Evolutionary conservation across 2,888 invertebrate species (phyloP), one percentile per base, ranked within the genome.

Genomic region (Pollenia labialis): DNA sequence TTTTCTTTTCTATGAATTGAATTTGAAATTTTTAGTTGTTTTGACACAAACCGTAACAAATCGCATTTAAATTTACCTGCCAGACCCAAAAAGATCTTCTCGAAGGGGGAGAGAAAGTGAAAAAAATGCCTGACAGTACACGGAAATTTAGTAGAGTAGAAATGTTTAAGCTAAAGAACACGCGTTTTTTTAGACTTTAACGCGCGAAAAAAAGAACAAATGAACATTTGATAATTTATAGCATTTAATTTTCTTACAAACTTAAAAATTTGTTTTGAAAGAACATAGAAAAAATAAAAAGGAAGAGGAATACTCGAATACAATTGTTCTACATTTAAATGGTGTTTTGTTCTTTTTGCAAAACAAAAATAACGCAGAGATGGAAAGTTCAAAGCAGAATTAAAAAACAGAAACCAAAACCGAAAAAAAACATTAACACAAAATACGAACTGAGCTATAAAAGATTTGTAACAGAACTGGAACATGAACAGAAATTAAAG

Each of bases 11-110:
- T 44, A 42, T 72, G 42, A 71, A 77, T 68, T 74, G 58, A 79
- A 74, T 79, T 84, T 79, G 23, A 58, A n/a, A 52, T 60, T 79
- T 60, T 52, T 16, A 54, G 66, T 50, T 82, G 77, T 74, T 85
- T 72, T 85, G 76, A 89, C 88, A 89, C 88, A 91, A 91, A 91
- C 91, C 91, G 91, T 91, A 90, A 89, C 91, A 91, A 91, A 91
- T 91, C 90, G 91, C 89, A 90, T 91, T 91, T 90, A 89, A 91
- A 91, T 91, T 90, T 91, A 91, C 91, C 91, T 91, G 91, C 90
- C 80, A 82, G 44, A 76, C 16, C 52, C 40, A 32, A 72, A 54
- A 52, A 76, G 32, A 69, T 54, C 48, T 50, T 62, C 40, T 14
- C 40, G 2, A 14, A 52, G 69, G 23, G 16, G 12, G 32, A 32